Conservation (phyloP, 2,888 invertebrate genomes). For the Aleiodes alternator region DNA sequence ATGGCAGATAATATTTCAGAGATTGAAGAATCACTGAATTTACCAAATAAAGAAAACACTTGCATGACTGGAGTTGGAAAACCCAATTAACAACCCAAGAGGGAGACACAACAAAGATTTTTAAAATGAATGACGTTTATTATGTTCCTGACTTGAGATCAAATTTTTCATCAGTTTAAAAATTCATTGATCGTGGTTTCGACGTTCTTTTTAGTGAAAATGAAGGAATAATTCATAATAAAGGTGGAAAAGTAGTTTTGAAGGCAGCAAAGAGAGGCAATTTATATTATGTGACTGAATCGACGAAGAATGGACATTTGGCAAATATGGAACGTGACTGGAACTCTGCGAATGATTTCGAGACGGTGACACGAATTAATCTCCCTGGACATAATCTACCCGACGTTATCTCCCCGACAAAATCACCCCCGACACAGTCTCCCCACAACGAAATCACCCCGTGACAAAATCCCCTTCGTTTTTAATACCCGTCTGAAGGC, state of each 20-base stretch:
- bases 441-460: too few relatives aligned
- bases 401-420: too few relatives aligned
- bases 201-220: neutral
- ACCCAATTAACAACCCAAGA: neutral
- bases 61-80: slow-evolving; percentile 26
- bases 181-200: slow-evolving; percentile 42
- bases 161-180: slow-evolving; percentile 54
- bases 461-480: too few relatives aligned
- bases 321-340: neutral
- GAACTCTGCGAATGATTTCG: neutral
- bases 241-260: slow-evolving; percentile 17
- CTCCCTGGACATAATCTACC: too few relatives aligned
- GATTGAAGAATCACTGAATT: neutral
- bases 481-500: too few relatives aligned
- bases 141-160: slow-evolving; percentile 47
- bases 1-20: too few relatives aligned
- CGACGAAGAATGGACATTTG: neutral
- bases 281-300: slow-evolving; percentile 7
- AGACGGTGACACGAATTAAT: too few relatives aligned
- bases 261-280: slow-evolving; percentile 25
- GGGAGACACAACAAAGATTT: slow-evolving; percentile 47
- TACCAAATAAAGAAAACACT: slow-evolving; percentile 38
- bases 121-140: slow-evolving; percentile 49
- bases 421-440: too few relatives aligned
- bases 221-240: neutral